phyloP scores from a whole-genome alignment of 2,113 vertebrate genomes.

The Centropus bengalensis region DNA sequence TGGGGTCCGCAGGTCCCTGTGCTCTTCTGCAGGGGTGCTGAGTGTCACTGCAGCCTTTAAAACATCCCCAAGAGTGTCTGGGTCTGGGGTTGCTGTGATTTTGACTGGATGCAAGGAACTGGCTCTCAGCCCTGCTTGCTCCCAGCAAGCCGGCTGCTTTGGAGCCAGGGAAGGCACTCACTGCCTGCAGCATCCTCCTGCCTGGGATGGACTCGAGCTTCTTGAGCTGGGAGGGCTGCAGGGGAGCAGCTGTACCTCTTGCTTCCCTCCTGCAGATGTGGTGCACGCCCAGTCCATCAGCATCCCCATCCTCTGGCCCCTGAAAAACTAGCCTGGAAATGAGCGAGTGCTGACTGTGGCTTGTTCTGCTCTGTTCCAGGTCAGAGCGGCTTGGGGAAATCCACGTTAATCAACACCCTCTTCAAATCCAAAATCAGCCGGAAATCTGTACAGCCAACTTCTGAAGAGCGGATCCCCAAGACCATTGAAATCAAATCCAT shows the following conservation, averaged over 20 bases:
- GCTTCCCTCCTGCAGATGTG: fast-evolving
- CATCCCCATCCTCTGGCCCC: not conserved
- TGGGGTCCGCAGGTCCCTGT: fast-evolving
- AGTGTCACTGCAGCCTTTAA: not conserved
- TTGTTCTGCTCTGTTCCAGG: slow-evolving; percentile 76
- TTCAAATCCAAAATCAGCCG: slow-evolving; percentile 99
- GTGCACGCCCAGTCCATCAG: not conserved
- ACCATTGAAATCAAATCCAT: slow-evolving; percentile 98
- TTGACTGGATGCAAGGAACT: not conserved
- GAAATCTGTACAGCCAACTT: slow-evolving; percentile 85
- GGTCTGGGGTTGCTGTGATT: not conserved
- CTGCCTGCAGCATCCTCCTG: not conserved
- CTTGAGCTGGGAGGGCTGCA: not conserved
- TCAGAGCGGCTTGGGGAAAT: slow-evolving; percentile 97
- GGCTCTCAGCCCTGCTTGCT: not conserved
- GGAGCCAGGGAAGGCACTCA: not conserved
- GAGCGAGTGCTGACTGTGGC: not conserved
- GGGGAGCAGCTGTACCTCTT: not conserved
- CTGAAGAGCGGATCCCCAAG: slow-evolving; percentile 94
- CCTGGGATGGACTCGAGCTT: not conserved
- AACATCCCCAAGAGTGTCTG: not conserved
- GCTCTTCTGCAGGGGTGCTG: not conserved
- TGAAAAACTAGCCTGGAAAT: not conserved
- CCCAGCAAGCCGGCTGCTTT: not conserved
- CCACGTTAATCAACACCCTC: slow-evolving; percentile 97